A percentile compares a stretch with the other conserved stretches of the same genome.
Conservation (phyloP, 2,113 vertebrate genomes). For the Cottus gobio region DNA sequence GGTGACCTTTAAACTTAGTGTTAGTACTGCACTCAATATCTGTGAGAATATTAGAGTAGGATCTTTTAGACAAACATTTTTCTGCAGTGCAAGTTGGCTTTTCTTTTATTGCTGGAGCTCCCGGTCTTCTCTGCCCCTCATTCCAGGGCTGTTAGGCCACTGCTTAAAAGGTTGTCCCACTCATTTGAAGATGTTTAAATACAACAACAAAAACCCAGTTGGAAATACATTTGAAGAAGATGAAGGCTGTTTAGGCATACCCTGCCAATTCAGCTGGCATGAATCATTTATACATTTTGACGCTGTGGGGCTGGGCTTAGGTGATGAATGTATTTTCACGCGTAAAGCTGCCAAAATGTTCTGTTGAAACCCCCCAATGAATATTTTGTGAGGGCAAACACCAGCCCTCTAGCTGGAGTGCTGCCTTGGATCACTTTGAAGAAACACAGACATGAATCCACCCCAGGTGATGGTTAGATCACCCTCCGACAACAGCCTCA, state of each 20-base stretch:
- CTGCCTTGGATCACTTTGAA: slow-evolving; percentile 63
- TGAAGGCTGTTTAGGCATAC: slow-evolving; percentile 17
- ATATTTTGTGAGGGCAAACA: slow-evolving; percentile 61
- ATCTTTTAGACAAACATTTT: slow-evolving; percentile 1
- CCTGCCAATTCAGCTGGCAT: slow-evolving; percentile 35
- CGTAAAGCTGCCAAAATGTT: slow-evolving; percentile 62
- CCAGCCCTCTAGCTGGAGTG: slow-evolving; percentile 52
- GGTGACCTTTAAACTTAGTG: not conserved
- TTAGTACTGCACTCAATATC: not conserved
- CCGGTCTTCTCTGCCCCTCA: not conserved
- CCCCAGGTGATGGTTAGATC: slow-evolving; percentile 68
- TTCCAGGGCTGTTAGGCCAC: slow-evolving; percentile 25
- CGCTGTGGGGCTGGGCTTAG: slow-evolving; percentile 29
- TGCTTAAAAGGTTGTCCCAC: not conserved
- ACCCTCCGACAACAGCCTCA: slow-evolving; percentile 52
- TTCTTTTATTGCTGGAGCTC: slow-evolving; percentile 2
- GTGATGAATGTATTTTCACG: slow-evolving; percentile 62
- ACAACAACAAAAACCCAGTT: not conserved
- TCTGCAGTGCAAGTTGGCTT: not conserved
- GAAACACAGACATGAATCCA: slow-evolving; percentile 66
- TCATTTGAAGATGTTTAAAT: slow-evolving; percentile 1
- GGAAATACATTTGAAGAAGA: slow-evolving; percentile 3
- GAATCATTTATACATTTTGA: slow-evolving; percentile 59
- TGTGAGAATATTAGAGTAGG: slow-evolving; percentile 21
- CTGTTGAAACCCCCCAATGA: slow-evolving; percentile 44